Base-by-base conservation (phyloP, 2,797 vertebrate genomes). In the Spheniscus humboldti region DNA sequence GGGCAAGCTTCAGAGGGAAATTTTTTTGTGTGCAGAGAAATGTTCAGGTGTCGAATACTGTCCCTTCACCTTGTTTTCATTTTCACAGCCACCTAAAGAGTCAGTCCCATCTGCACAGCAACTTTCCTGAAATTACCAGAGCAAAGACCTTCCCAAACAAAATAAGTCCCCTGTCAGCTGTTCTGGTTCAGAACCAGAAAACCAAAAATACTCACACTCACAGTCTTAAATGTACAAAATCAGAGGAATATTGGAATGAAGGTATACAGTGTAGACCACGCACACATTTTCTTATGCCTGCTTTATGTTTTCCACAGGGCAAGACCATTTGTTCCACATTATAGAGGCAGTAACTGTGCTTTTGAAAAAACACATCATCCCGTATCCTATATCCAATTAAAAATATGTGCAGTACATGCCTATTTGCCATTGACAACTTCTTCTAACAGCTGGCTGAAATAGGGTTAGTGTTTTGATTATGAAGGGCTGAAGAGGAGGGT, bases 141-240 rank as follows among this genome's bases (percentile, higher is more conserved):
- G 56, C 94, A 97, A 96, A 96, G 53, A 67, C 74, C 75, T 91
- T 91, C 80, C 94, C 93, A 92, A 84, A 77, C 72, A 83, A 95
- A 95, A 41, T 45, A 94, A 95, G 50, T 91, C 53, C 72, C 86
- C 78, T 31, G 48, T 74, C 83, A 95, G 86, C 69, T 96, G 72
- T 96, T 97, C 82, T 94, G 67, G 18, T 90, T 94, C 41, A 71
- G 79, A 48, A 74, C 53, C 53, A 91, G 96, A 93, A 91, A 96
- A 77, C 87, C 16, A 89, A 95, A 96, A 93, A 78, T 64, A 72
- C 75, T 83, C 41, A 55, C 74, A 77, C 47, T 95, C 31, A 55
- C 47, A 71, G 50, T 23, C 28, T 52, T 92, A 88, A 92, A 85
- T 75, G 56, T 27, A 80, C 27, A 90, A 75, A 79, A 86, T 43